phyloP scores from a whole-genome alignment of 2,797 vertebrate genomes.

The Acipenser oxyrinchus region DNA sequence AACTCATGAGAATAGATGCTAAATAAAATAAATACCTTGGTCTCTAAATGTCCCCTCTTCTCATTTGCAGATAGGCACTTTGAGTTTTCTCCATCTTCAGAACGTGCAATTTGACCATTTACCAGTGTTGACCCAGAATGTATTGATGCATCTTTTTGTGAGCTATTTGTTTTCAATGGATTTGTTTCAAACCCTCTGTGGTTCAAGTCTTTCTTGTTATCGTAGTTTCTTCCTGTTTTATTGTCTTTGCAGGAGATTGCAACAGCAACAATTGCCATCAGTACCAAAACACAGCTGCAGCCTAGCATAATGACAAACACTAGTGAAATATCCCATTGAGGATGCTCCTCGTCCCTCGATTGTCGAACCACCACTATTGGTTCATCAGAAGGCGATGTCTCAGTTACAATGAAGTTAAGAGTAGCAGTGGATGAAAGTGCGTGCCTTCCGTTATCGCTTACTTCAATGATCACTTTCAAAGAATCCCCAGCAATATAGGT shows the following conservation, averaged over 20 bases:
- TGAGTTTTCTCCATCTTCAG: slow-evolving; percentile 24
- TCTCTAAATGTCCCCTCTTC: slow-evolving; percentile 47
- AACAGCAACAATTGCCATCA: slow-evolving; percentile 50
- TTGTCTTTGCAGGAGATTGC: slow-evolving; percentile 47
- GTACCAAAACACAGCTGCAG: slow-evolving; percentile 50
- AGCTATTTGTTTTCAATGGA: slow-evolving; percentile 33
- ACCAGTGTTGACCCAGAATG: slow-evolving; percentile 44
- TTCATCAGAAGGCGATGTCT: slow-evolving; percentile 47
- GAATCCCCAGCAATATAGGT: slow-evolving; percentile 38
- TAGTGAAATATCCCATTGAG: slow-evolving; percentile 37
- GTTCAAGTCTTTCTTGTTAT: slow-evolving; percentile 37
- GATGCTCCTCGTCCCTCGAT: slow-evolving; percentile 26
- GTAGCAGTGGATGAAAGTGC: slow-evolving; percentile 37
- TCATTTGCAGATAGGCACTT: slow-evolving; percentile 36
- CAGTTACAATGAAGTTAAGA: slow-evolving; percentile 47
- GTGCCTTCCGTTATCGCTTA: slow-evolving; percentile 45
- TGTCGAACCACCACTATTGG: slow-evolving; percentile 44
- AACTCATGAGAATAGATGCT: not conserved
- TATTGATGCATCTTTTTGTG: slow-evolving; percentile 35
- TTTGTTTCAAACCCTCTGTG: slow-evolving; percentile 43
- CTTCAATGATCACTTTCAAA: slow-evolving; percentile 43
- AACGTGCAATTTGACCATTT: slow-evolving; percentile 36
- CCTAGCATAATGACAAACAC: slow-evolving; percentile 49
- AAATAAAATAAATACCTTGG: slow-evolving; percentile 47
- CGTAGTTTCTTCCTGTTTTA: slow-evolving; percentile 26